phyloP scores from a whole-genome alignment of 2,888 invertebrate species.

The Microplitis manilae region DNA sequence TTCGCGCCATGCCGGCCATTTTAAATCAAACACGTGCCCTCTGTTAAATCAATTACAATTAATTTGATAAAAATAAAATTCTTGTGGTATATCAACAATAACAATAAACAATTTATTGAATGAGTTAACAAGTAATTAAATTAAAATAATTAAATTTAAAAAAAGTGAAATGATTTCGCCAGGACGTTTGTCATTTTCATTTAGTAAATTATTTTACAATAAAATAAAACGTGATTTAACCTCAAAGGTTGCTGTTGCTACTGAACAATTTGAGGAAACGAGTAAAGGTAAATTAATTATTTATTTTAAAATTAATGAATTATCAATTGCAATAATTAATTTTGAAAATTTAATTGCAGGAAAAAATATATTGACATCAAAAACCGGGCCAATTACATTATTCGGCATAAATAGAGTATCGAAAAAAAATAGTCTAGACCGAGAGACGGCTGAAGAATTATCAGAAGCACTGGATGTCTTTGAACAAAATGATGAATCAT shows the following conservation, averaged over 20 bases:
- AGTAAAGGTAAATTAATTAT: not conserved
- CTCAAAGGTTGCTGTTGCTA: not conserved
- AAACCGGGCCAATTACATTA: conserved; percentile 79
- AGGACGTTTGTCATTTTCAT: not conserved
- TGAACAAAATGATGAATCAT: conserved; percentile 81
- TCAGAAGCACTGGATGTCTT: conserved; percentile 83
- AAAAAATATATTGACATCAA: conserved; percentile 73
- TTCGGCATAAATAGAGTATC: conserved; percentile 91
- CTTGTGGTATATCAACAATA: too few relatives aligned
- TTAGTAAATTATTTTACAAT: not conserved
- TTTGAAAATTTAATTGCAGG: not conserved
- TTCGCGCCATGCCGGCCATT: too few relatives aligned
- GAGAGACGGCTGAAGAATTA: conserved; percentile 79
- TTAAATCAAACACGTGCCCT: too few relatives aligned
- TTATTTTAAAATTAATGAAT: conserved; percentile 31
- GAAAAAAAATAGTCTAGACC: conserved; percentile 87
- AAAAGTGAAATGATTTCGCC: too few relatives aligned
- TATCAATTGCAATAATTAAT: not conserved
- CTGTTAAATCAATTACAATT: too few relatives aligned
- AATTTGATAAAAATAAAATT: too few relatives aligned
- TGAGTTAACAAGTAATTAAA: too few relatives aligned
- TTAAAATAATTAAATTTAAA: too few relatives aligned
- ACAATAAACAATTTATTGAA: too few relatives aligned
- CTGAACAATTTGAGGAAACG: not conserved
- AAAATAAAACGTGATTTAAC: not conserved